phyloP scores from a whole-genome alignment of 2,888 invertebrate species.

The Hemicrepidius hirtus region DNA sequence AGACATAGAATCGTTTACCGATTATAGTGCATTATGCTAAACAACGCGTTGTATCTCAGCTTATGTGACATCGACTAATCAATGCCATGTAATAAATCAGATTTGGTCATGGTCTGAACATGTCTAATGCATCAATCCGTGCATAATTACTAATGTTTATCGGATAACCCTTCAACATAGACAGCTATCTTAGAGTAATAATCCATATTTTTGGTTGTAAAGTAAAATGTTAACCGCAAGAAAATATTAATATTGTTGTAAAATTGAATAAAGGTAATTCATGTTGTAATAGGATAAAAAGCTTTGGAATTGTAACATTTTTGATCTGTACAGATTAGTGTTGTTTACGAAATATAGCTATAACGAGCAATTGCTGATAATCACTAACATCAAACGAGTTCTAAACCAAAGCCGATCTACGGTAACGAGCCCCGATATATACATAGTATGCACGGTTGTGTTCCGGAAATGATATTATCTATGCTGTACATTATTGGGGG shows the following conservation, averaged over 20 bases:
- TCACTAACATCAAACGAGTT: constrained; percentile 39
- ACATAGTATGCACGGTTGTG: constrained; percentile 36
- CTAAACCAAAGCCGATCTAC: constrained; percentile 20
- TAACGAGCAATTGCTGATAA: constrained; percentile 27
- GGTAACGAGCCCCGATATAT: constrained; percentile 3
- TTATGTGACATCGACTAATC: constrained; percentile 68
- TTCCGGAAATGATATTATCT: constrained; percentile 50
- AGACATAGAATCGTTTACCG: constrained; percentile 66
- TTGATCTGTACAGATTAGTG: constrained; percentile 17
- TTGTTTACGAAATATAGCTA: neutral
- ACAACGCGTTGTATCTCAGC: constrained; percentile 67
- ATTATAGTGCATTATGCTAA: constrained; percentile 68
- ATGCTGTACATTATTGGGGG: constrained; percentile 37
- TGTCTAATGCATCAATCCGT: constrained; percentile 64
- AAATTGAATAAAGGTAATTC: neutral
- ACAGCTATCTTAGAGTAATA: neutral
- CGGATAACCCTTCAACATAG: constrained; percentile 10
- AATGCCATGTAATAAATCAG: constrained; percentile 68
- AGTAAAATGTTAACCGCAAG: neutral
- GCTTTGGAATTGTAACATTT: neutral
- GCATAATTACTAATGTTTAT: constrained; percentile 60
- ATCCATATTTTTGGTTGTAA: no score
- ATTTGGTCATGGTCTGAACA: constrained; percentile 64
- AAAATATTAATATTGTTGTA: no score
- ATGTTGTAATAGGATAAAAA: no score